A percentile compares a stretch with the other conserved stretches of the same genome.
These are phyloP conservation scores for Synaphobranchus kaupii DNA, from an alignment of 2,797 vertebrate species.

Conservation along the genomic window DNA sequence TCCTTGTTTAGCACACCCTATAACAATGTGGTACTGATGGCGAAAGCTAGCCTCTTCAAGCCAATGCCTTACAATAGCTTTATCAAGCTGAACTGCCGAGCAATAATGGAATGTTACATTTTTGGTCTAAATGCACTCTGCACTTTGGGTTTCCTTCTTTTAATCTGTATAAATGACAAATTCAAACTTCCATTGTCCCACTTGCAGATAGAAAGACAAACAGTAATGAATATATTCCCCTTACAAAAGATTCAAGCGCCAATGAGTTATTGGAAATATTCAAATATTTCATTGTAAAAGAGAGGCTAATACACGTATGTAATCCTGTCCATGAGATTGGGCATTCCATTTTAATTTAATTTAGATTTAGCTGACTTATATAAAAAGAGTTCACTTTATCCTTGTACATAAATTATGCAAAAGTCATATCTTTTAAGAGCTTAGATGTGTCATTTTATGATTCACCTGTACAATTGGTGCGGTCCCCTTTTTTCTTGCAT, in stretches of 20 bases:
- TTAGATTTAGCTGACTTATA: neutral
- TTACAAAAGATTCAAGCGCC: neutral
- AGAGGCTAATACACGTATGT: too few relatives aligned
- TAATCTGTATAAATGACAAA: slow-evolving; percentile 12
- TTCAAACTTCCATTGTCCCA: neutral
- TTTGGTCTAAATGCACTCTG: neutral
- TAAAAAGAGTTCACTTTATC: neutral
- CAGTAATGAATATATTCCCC: neutral
- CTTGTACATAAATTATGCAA: neutral
- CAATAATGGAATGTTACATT: neutral
- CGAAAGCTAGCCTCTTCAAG: neutral
- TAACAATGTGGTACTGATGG: neutral
- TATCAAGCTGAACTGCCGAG: neutral
- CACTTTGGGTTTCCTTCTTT: neutral
- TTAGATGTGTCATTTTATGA: neutral
- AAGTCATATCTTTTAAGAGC: neutral
- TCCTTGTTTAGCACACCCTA: neutral
- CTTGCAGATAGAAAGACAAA: slow-evolving; percentile 7
- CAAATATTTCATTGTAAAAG: neutral
- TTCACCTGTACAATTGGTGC: neutral
- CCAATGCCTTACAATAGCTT: neutral
- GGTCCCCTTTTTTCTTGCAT: neutral
- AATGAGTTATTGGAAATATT: neutral
- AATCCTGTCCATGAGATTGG: neutral
- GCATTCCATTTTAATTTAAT: neutral